Percentiles rank a stretch among this genome's conserved stretches.
Evolutionary conservation across 2,888 invertebrate species (phyloP).

Genomic region (Metopia argyrocephala): DNA sequence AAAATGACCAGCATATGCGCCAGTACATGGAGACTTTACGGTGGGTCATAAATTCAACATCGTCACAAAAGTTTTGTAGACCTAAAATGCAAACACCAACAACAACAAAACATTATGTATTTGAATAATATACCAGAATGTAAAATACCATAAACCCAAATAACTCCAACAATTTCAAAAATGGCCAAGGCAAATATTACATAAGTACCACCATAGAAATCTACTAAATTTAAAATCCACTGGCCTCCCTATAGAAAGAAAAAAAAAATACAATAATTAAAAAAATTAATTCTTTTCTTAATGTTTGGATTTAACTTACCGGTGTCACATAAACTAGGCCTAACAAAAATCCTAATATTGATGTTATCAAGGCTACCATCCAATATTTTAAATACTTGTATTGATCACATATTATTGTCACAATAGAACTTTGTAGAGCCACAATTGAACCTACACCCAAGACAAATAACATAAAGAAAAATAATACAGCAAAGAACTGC

Average conservation of each 20-base stretch:
- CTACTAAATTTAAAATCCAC: conserved; percentile 81
- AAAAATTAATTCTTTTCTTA: neutral
- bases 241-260: conserved; percentile 80
- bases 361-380: conserved; percentile 81
- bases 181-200: conserved; percentile 83
- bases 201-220: conserved; percentile 82
- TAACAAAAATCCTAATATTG: conserved; percentile 81
- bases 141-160: conserved; percentile 83
- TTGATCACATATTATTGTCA: conserved; percentile 84
- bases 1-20: conserved; percentile 86
- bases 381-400: conserved; percentile 82
- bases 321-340: conserved; percentile 89
- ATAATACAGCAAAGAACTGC: conserved; percentile 89
- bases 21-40: conserved; percentile 84
- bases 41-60: conserved; percentile 88
- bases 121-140: too few species aligned
- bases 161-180: conserved; percentile 80
- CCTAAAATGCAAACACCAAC: conserved; percentile 55
- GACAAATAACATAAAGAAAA: conserved; percentile 89
- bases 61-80: conserved; percentile 80
- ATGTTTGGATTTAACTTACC: conserved; percentile 48
- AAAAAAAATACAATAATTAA: neutral
- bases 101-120: neutral
- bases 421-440: conserved; percentile 83
- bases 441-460: conserved; percentile 88